Base-by-base conservation (phyloP, 2,113 vertebrate species). In the Ascaphus truei region DNA sequence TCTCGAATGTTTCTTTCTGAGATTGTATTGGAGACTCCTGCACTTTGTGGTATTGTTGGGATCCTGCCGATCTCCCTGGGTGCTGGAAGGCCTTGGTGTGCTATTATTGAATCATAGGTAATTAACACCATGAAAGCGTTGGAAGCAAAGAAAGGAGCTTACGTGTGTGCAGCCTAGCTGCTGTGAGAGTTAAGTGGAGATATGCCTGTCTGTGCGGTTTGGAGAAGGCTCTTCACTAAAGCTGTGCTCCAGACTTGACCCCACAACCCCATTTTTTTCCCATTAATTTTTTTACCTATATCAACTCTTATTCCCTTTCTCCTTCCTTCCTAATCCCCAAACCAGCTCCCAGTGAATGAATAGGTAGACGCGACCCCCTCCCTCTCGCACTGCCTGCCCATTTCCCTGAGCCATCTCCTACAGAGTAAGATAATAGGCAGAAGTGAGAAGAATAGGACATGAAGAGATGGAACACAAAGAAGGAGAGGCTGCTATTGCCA, bases 131-230 rank as follows among this genome's bases (percentile, higher is more conserved):
- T 13, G 25, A 60, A 36, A 78, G 73, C 67, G 75, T 23, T 34
- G 2, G 2, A 56, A 25, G 73, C 45, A 25, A 72, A 59, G 73
- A 72, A 41, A 68, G 62, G 73, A 12, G 80, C 76, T 30, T 76
- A 67, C 69, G 76, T 64, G 71, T 43, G 68, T 16, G 27, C 62
- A 71, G 74, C 62, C 73, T 31, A 64, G 62, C 73, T 79, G 80
- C 79, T 69, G 80, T 79, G 76, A 73, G 79, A 85, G 87, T 87
- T 83, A 89, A 88, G 88, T 88, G 86, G 82, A 86, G 81, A 80
- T 80, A 79, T 73, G 80, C 79, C 82, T 81, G 74, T 39, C 81
- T 79, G 77, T 77, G 63, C 41, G 45, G 27, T 71, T 39, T 61
- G 25, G 18, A 58, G 65, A 61, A 83, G 73, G 74, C 80, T 77